Evolutionary conservation across 2,113 vertebrate genomes (phyloP), one percentile per base, ranked within the genome.

Genomic region (Dolichallabes microphthalmus): DNA sequence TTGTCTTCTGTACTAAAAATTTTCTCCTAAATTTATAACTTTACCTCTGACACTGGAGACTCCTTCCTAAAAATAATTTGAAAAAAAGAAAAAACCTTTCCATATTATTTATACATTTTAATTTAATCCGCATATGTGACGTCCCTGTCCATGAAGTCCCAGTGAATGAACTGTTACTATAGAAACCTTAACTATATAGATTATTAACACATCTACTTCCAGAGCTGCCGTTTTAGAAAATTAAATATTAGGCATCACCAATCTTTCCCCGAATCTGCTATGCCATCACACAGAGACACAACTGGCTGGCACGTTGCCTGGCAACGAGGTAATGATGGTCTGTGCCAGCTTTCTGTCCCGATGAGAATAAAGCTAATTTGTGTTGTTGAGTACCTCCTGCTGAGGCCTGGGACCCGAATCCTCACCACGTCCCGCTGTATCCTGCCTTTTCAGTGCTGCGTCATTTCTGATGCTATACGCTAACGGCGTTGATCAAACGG

Each of bases 331-430:
- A 64, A 27, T 27, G 6, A 76, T 4, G 61, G 30, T 53, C n/a
- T 61, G 13, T 78, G 60, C 71, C 63, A 68, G 39, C 80, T 68
- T 79, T 66, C 58, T 19, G 6, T 84, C 73, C 58, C n/a, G 45
- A 64, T 53, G 58, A 84, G 45, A 76, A 52, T 52, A 45, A 63
- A 63, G 73, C 82, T 60, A 76, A 52, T 64, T 84, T 76, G n/a
- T 50, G 39, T n/a, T 63, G 30, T 71, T 66, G 55, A 60, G 69
- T 17, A 2, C 69, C 57, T 61, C 69, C 73, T 50, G 39, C 82
- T 20, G 30, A 58, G 25, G n/a, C 60, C 66, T 60, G 52, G 32
- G 68, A 73, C 53, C 53, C 50, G 14, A 83, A 74, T 58, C 57
- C 52, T 82, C 25, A 82, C 35, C 4, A 35, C 7, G 35, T 61